Conservation (phyloP, 2,888 invertebrate species). For the Tethea ocularis region DNA sequence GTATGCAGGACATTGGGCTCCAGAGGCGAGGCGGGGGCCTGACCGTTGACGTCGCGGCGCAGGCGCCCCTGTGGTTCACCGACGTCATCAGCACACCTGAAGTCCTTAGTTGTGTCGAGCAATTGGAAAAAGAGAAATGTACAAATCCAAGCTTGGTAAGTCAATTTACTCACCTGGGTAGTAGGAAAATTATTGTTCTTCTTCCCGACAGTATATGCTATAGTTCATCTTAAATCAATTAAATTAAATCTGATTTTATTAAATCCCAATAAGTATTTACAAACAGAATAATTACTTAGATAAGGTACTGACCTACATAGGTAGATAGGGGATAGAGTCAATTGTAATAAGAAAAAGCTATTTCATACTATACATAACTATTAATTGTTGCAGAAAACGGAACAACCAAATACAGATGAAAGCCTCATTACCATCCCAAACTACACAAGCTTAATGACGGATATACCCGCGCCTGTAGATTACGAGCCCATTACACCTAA, state of each 20-base stretch:
- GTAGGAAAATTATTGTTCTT: too few relatives aligned
- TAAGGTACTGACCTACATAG: too few relatives aligned
- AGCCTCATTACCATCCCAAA: slow-evolving; percentile 24
- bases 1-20: slow-evolving; percentile 30
- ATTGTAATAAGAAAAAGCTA: neutral
- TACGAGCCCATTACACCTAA: slow-evolving; percentile 73
- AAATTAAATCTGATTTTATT: too few relatives aligned
- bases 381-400: slow-evolving; percentile 48
- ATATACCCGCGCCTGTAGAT: slow-evolving; percentile 52
- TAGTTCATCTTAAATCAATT: too few relatives aligned
- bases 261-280: too few relatives aligned
- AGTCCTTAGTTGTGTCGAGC: slow-evolving; percentile 72
- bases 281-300: too few relatives aligned
- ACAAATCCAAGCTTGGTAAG: slow-evolving; percentile 54
- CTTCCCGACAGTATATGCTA: too few relatives aligned
- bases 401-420: slow-evolving; percentile 42
- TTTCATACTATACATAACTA: slow-evolving; percentile 4
- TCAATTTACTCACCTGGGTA: neutral
- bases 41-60: slow-evolving; percentile 60
- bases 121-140: slow-evolving; percentile 71
- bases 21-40: slow-evolving; percentile 44
- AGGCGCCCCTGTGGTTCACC: slow-evolving; percentile 47
- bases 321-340: too few relatives aligned
- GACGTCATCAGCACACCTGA: slow-evolving; percentile 76
- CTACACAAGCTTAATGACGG: slow-evolving; percentile 42